phyloP scores from a whole-genome alignment of 1,140 invertebrate genomes.

The Galendromus occidentalis region DNA sequence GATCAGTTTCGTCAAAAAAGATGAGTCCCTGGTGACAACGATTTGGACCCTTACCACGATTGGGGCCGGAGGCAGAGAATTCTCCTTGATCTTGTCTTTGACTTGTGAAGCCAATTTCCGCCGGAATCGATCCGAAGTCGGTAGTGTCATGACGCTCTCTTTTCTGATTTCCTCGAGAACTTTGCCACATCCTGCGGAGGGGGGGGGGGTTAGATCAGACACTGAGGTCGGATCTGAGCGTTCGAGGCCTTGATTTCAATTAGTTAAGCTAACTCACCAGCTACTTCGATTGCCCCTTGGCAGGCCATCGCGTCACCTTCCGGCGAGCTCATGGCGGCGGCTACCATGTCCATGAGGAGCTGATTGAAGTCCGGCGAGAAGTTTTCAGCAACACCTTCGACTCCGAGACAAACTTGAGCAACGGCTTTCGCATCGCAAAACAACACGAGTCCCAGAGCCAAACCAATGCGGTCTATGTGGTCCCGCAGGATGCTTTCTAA shows the following conservation, averaged over 20 bases:
- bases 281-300: background rate
- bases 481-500: background rate
- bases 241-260: background rate
- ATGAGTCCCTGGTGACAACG: background rate
- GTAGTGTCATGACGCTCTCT: background rate
- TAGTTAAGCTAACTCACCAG: background rate
- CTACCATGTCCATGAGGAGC: background rate
- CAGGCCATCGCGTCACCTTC: background rate
- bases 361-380: constrained; percentile 1
- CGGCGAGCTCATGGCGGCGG: background rate
- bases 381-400: background rate
- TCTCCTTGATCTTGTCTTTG: background rate
- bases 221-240: background rate
- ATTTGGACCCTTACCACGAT: background rate
- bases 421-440: constrained; percentile 4
- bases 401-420: background rate
- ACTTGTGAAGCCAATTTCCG: background rate
- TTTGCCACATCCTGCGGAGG: background rate
- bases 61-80: background rate
- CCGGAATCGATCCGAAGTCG: background rate
- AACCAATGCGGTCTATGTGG: background rate
- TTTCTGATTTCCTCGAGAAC: background rate
- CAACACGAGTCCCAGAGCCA: background rate
- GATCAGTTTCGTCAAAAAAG: background rate
- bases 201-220: background rate